Evolutionary conservation across 2,113 vertebrate genomes (phyloP), one percentile per base, ranked within the genome.

Genomic region (Orientallactaga bullata): DNA sequence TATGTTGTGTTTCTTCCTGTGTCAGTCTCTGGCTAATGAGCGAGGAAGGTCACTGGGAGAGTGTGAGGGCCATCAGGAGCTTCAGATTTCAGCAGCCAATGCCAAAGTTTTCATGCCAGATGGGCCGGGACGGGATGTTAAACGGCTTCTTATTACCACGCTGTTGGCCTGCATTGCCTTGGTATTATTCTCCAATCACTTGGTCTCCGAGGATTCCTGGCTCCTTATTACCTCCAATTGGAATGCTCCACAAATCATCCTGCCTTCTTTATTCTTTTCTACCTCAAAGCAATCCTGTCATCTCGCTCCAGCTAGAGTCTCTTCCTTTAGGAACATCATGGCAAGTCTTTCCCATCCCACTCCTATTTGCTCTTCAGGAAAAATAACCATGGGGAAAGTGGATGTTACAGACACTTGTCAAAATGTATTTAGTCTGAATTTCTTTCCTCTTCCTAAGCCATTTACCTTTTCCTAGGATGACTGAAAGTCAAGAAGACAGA

Each of bases 291-390:
- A 85, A 93, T 87, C 61, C 80, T 89, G 37, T 84, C 89, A 96
- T 95, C 95, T 96, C 91, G 63, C 96, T 97, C 96, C 76, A 95
- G 89, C 97, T 92, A 93, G 92, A 97, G 82, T 39, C 12, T 6
- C 89, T 97, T 96, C 80, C 95, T 91, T 79, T 71, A 96, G 97
- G 84, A 72, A 80, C 85, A 78, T 55, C 13, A 2, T 66, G 65
- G 83, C 81, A 94, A 85, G 88, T 83, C 7, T 97, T 95, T 97
- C 37, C 65, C 63, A 5, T 15, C 26, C 69, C 95, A 77, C 0
- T 30, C 60, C 30, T 23, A 10, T 73, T 47, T 82, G 77, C 69
- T 94, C 88, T 88, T 96, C 42, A 93, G 93, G 90, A 95, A 89
- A 82, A 21, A 91, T 77, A 92, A 94, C 69, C 73, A 9, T 9